Evolutionary conservation across 2,888 invertebrate genomes (phyloP), one percentile per base, ranked within the genome.

Genomic region (Synergus japonicus): DNA sequence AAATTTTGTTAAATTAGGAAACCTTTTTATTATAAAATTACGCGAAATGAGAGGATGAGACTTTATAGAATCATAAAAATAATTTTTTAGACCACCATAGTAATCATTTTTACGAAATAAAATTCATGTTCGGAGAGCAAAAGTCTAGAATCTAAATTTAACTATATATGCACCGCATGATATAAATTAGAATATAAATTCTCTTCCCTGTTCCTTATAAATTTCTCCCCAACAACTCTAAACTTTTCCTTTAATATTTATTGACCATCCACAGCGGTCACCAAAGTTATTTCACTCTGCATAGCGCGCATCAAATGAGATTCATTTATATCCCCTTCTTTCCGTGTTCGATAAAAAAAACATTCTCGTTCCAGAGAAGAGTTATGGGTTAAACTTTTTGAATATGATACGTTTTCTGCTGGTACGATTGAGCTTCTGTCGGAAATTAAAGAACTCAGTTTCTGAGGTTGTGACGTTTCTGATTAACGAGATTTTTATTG

Each of bases 231-330:
- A 44, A 44, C 10, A 44, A 67, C 44, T 67, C 18, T 4, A 67
- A 67, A 46, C 43, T 67, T 67, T 67, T 67, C 18, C 22, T 22
- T 44, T 67, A 37, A 37, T 37, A 22, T 46, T 46, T 46, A 67
- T 44, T 67, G 60, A 60, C 4, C 12, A 67, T 67, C 22, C 44
- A 67, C 22, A 67, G 44, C 18, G 44, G 43, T 22, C 60, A 22
- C 12, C 22, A 44, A 67, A 46, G 44, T 67, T 44, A 67, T 67
- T 67, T 67, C 22, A 12, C 44, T 22, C 9, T 22, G 22, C 60
- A 60, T 44, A 67, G 44, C 44, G 12, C n/a, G 13, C 67, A 9
- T 67, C 18, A 44, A 67, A 67, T 46, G 67, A 66, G 67, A 67
- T 67, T 44, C 44, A 67, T 67, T 44, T 29, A 29, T 29, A 3